Evolutionary conservation across 2,888 invertebrate genomes (phyloP).

Genomic region (Chouioia cunea): DNA sequence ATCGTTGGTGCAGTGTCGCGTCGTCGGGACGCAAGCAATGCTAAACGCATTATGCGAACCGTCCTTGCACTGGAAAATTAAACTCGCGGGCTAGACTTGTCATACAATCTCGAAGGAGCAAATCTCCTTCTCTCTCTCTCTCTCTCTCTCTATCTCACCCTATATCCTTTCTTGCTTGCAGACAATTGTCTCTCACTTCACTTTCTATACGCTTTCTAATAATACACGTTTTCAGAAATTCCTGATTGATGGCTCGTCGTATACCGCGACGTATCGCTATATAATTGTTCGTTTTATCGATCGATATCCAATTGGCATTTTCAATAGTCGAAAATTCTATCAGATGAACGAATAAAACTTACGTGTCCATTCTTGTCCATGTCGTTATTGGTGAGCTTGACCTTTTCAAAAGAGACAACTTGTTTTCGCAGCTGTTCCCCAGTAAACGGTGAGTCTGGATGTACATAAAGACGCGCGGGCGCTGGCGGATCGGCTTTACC

Average conservation of each 20-base stretch:
- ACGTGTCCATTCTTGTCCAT: constrained; percentile 97
- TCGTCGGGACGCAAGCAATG: constrained; percentile 1
- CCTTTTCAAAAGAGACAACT: constrained; percentile 98
- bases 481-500: constrained; percentile 98
- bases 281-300: too few species aligned
- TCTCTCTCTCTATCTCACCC: too few species aligned
- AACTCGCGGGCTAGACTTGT: not conserved
- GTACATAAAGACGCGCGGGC: constrained; percentile 92
- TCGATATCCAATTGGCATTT: too few species aligned
- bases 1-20: not conserved
- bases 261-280: too few species aligned
- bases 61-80: not conserved
- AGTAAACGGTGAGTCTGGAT: constrained; percentile 96
- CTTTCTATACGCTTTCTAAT: too few species aligned
- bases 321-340: too few species aligned
- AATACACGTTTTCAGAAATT: too few species aligned
- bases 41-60: not conserved
- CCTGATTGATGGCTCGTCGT: too few species aligned
- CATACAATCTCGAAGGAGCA: too few species aligned
- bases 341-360: constrained; percentile 65
- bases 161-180: too few species aligned
- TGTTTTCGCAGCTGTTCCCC: constrained; percentile 96
- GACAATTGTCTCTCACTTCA: too few species aligned
- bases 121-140: too few species aligned
- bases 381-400: constrained; percentile 98